Base-by-base conservation (phyloP, 2,888 invertebrate genomes). In the Lycaena phlaeas region DNA sequence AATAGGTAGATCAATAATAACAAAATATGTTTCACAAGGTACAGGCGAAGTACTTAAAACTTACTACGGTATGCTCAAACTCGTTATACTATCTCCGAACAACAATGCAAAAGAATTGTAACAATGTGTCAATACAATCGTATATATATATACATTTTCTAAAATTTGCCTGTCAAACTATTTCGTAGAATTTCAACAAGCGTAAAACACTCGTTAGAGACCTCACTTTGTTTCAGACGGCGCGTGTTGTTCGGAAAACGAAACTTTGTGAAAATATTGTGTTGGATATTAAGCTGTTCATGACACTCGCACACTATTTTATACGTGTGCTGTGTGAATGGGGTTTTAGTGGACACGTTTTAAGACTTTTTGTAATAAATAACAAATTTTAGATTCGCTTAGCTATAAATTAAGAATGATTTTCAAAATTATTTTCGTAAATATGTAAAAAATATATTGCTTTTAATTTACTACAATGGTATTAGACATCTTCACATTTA, bases 211-310 rank as follows among this genome's bases (percentile, higher is more conserved):
- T 70, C 71, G 56, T 60, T 57, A 54, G 67, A 57, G 56, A 58
- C 56, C 61, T 61, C 66, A 66, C 65, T 72, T 71, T 71, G 67
- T 71, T 69, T 62, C 59, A 56, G 62, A 64, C 62, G 53, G 60
- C 59, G 59, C 65, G 61, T 68, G 71, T 70, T 68, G 68, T 68
- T 65, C 57, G 59, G 61, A 63, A 62, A 61, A 63, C 54, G 58
- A 63, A 73, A 74, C 67, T 74, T 72, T 66, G 67, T 59, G 69
- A 74, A 75, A 75, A 76, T 76, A 70, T 74, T 74, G 66, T 71
- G 62, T 63, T 60, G 61, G 63, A 58, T 66, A 75, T 71, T 73
- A 74, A 76, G 51, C 70, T 69, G 68, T 60, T 63, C 56, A 54
- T 57, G 54, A 56, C 58, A 60, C 61, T 60, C 52, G 58, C 61